phyloP scores from a whole-genome alignment of 2,888 invertebrate genomes.

The Oscheius onirici region DNA sequence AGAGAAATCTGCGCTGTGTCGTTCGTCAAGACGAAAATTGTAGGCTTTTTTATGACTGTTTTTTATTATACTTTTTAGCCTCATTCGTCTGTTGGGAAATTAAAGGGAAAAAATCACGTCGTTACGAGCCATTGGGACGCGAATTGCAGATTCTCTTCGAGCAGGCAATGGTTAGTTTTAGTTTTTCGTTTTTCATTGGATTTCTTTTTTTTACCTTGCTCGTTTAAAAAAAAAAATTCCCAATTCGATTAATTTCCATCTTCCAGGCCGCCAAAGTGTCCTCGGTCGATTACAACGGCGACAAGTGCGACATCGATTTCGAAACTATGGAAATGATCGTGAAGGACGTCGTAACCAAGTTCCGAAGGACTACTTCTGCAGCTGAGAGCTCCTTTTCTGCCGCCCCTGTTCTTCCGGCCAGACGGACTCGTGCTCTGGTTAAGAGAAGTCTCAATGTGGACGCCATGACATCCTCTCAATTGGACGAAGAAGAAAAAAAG shows the following conservation, averaged over 20 bases:
- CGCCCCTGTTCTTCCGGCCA: slow-evolving; percentile 12
- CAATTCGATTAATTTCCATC: no score
- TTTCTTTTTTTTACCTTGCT: no score
- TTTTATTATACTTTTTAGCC: slow-evolving; percentile 6
- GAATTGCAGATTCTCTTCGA: background rate
- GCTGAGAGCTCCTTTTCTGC: slow-evolving; percentile 29
- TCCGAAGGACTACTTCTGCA: slow-evolving; percentile 3
- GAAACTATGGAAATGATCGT: slow-evolving; percentile 13
- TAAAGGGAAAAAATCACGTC: slow-evolving; percentile 23
- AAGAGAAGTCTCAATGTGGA: slow-evolving; percentile 30
- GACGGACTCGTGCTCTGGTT: slow-evolving; percentile 20
- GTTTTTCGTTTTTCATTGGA: no score
- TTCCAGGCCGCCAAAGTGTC: background rate
- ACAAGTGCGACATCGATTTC: slow-evolving; percentile 22
- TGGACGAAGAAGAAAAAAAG: slow-evolving; percentile 4
- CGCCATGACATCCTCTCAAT: background rate
- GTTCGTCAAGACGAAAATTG: slow-evolving; percentile 8
- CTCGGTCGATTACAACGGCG: background rate
- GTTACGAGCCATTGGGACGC: slow-evolving; percentile 6
- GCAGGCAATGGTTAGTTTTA: background rate
- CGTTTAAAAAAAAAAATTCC: no score
- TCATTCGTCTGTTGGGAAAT: slow-evolving; percentile 21
- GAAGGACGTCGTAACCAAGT: background rate
- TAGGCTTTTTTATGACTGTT: background rate
- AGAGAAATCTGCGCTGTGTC: slow-evolving; percentile 36